Percentiles rank a stretch among this genome's conserved stretches.
These are phyloP conservation scores for Aurelia aurita DNA, from an alignment of 30 jellyfish, hydroid and myxozoan species.

Conservation along the genomic window DNA sequence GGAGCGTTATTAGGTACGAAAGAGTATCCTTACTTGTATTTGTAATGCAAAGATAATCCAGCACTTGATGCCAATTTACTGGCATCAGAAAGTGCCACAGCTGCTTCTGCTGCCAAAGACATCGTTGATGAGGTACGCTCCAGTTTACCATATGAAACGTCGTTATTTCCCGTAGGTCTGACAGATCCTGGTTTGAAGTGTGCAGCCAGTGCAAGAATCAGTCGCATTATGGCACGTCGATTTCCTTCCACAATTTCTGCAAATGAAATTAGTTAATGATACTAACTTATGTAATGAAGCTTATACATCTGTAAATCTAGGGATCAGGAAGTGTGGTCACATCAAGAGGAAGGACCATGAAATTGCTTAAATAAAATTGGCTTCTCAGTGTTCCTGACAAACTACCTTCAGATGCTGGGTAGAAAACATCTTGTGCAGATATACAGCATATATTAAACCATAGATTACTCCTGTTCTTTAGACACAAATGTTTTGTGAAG, in stretches of 20 bases:
- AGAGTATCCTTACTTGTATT: slow-evolving; percentile 62
- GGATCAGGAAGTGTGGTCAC: too few species aligned
- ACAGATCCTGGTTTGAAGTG: slow-evolving; percentile 92
- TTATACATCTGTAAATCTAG: too few species aligned
- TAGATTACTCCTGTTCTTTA: too few species aligned
- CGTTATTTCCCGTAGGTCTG: slow-evolving; percentile 37
- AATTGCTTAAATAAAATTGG: too few species aligned
- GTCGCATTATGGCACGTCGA: slow-evolving; percentile 88
- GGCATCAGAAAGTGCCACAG: slow-evolving; percentile 90
- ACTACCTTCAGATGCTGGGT: too few species aligned
- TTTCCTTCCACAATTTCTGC: slow-evolving; percentile 93
- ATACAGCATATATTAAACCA: too few species aligned
- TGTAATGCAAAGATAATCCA: slow-evolving; percentile 71
- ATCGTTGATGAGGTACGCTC: slow-evolving; percentile 83
- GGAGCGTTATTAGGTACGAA: too few species aligned
- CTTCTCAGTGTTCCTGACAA: too few species aligned
- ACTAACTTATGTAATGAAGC: too few species aligned
- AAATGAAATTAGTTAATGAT: background rate
- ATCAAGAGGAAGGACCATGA: too few species aligned
- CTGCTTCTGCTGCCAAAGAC: slow-evolving; percentile 95
- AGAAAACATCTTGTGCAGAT: too few species aligned
- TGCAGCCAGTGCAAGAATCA: slow-evolving; percentile 95
- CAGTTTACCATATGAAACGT: slow-evolving; percentile 21
- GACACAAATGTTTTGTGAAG: too few species aligned
- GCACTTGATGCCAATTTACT: slow-evolving; percentile 78